A percentile compares a stretch with the other conserved stretches of the same genome.
Evolutionary conservation across 2,797 vertebrate genomes (phyloP).

Genomic region (Microcaecilia unicolor): DNA sequence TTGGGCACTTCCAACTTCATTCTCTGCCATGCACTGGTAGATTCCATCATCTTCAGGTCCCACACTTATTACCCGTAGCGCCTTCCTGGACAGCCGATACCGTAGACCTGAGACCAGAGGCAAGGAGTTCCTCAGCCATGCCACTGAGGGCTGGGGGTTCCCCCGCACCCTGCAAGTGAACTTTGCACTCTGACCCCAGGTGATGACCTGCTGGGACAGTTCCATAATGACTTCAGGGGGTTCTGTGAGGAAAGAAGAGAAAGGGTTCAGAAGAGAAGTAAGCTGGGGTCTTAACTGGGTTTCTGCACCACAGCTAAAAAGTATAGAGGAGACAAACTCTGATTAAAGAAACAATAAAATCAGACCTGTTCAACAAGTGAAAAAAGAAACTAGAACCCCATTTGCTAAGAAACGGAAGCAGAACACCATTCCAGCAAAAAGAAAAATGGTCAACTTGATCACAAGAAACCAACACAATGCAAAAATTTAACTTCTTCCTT

Average conservation of each 20-base stretch:
- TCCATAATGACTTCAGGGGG: conserved; percentile 86
- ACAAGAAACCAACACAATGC: too few species aligned
- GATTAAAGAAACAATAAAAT: too few species aligned
- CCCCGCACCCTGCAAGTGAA: conserved; percentile 80
- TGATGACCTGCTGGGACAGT: conserved; percentile 71
- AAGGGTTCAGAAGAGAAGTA: too few species aligned
- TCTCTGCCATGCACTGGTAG: conserved; percentile 96
- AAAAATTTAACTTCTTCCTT: too few species aligned
- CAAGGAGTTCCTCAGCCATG: conserved; percentile 82
- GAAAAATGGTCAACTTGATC: too few species aligned
- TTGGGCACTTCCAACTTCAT: conserved; percentile 84
- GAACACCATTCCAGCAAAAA: too few species aligned
- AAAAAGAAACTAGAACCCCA: too few species aligned
- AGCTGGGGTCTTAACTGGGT: too few species aligned
- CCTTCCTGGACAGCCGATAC: conserved; percentile 60
- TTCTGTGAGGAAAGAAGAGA: conserved; percentile 48
- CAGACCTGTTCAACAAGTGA: too few species aligned
- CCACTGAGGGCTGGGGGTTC: conserved; percentile 75
- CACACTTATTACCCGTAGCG: conserved; percentile 66
- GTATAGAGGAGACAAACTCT: too few species aligned
- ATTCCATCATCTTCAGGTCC: conserved; percentile 83
- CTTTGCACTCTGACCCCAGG: conserved; percentile 76
- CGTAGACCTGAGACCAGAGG: conserved; percentile 66
- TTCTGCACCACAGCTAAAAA: too few species aligned
- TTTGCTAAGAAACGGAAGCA: too few species aligned